These are phyloP conservation scores for Cheilosia pagana DNA, from an alignment of 2,888 invertebrate genomes.

Conservation along the genomic window DNA sequence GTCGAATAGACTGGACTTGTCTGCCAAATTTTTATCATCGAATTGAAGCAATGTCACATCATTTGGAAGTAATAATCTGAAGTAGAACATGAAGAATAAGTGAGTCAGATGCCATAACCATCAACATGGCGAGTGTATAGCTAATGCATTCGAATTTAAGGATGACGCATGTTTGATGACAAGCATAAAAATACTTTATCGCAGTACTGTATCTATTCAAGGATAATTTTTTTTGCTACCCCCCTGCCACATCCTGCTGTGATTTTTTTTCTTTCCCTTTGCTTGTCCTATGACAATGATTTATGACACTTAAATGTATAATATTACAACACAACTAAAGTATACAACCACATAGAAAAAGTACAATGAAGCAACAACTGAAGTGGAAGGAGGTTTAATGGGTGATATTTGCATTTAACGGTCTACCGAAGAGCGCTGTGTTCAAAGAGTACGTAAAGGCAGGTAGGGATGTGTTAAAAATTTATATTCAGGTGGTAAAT, in stretches of 20 bases:
- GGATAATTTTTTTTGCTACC: neutral
- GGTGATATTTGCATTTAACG: conserved; percentile 39
- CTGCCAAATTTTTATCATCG: conserved; percentile 15
- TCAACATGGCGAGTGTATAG: neutral
- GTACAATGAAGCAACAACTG: conserved; percentile 7
- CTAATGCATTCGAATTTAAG: conserved; percentile 21
- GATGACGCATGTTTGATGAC: conserved; percentile 59
- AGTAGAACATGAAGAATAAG: conserved; percentile 41
- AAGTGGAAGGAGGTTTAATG: conserved; percentile 18
- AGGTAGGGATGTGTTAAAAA: neutral
- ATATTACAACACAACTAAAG: conserved; percentile 12
- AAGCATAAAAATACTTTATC: conserved; percentile 42
- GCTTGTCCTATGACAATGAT: conserved; percentile 30
- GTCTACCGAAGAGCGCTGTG: conserved; percentile 14
- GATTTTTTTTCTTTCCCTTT: conserved; percentile 8
- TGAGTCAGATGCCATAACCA: conserved; percentile 41
- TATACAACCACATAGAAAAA: neutral
- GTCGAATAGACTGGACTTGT: conserved; percentile 27
- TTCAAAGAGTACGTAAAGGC: neutral
- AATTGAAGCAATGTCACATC: conserved; percentile 23
- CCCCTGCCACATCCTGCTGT: neutral
- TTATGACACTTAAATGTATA: conserved; percentile 35
- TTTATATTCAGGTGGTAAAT: conserved; percentile 22
- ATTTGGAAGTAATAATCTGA: conserved; percentile 40
- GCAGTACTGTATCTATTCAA: neutral